phyloP scores from a whole-genome alignment of 2,888 invertebrate species.

The Elysia crispata region DNA sequence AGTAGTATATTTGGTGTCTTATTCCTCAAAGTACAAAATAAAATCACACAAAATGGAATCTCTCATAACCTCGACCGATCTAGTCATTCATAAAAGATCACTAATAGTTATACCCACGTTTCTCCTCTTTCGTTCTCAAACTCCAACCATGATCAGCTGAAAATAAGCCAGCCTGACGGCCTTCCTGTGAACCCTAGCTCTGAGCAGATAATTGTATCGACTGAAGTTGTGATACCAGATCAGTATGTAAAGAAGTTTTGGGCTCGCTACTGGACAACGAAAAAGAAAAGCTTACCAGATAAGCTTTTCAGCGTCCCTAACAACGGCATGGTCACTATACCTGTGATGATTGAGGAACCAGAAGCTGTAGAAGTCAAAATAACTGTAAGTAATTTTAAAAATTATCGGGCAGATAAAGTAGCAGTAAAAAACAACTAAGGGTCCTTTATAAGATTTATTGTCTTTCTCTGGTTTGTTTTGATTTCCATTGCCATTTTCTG shows the following conservation, averaged over 20 bases:
- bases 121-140: no score
- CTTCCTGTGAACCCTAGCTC: slow-evolving; percentile 61
- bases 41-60: no score
- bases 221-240: slow-evolving; percentile 49
- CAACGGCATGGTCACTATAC: slow-evolving; percentile 61
- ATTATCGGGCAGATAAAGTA: no score
- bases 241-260: not conserved
- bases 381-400: slow-evolving; percentile 53
- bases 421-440: no score
- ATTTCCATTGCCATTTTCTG: no score
- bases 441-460: no score
- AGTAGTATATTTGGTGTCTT: no score
- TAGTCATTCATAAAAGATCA: no score
- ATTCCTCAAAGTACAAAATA: no score
- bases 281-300: slow-evolving; percentile 51
- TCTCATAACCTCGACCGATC: no score
- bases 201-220: slow-evolving; percentile 53
- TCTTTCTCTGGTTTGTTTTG: no score
- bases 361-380: slow-evolving; percentile 62
- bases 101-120: no score
- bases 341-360: slow-evolving; percentile 59
- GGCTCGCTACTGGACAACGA: slow-evolving; percentile 30
- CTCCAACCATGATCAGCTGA: slow-evolving; percentile 66
- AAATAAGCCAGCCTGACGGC: slow-evolving; percentile 71
- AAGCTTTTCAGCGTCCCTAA: slow-evolving; percentile 58